phyloP scores from a whole-genome alignment of 2,113 vertebrate species.

The Eira barbara region DNA sequence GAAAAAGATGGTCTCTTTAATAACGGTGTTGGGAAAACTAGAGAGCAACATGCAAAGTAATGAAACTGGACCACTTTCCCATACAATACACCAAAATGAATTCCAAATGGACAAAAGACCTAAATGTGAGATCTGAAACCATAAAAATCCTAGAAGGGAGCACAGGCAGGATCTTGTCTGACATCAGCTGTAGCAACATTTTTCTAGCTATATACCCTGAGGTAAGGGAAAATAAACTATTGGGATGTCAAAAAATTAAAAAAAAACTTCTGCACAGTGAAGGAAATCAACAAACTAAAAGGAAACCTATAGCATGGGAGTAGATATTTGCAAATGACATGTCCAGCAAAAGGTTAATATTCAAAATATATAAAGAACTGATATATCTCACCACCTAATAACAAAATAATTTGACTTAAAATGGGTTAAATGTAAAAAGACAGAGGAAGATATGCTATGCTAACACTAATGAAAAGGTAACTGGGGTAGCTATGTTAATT shows the following conservation, averaged over 20 bases:
- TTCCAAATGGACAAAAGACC: too few species aligned
- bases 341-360: not conserved
- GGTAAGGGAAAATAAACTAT: not conserved
- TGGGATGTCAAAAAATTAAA: not conserved
- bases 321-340: not conserved
- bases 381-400: not conserved
- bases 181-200: not conserved
- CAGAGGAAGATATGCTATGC: not conserved
- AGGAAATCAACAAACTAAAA: not conserved
- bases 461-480: not conserved
- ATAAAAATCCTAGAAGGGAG: not conserved
- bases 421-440: not conserved
- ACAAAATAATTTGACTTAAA: not conserved
- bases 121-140: too few species aligned
- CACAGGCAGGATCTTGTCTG: not conserved
- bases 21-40: too few species aligned
- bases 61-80: too few species aligned
- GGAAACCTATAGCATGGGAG: not conserved
- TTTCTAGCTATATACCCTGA: not conserved
- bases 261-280: not conserved
- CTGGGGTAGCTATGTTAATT: not conserved
- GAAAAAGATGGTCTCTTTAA: too few species aligned
- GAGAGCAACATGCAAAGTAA: too few species aligned
- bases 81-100: too few species aligned
- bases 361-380: not conserved